Evolutionary conservation across 2,888 invertebrate species (phyloP).

Genomic region (Nineta flava): DNA sequence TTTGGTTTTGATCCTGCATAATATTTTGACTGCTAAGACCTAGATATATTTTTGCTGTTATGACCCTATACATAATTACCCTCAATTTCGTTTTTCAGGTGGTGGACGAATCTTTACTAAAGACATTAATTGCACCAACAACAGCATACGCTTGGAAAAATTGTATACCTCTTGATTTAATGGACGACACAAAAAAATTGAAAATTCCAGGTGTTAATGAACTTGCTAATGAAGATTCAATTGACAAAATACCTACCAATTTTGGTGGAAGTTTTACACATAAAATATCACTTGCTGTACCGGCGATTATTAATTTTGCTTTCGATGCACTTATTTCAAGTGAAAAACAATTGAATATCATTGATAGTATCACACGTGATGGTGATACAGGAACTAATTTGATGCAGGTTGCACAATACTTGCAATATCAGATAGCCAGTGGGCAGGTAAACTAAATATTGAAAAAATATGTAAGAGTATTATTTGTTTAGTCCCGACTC

Average conservation of each 20-base stretch:
- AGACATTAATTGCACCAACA: conserved; percentile 40
- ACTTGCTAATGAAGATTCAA: too few species aligned
- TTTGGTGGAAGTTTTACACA: too few species aligned
- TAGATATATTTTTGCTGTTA: too few species aligned
- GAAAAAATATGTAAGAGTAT: too few species aligned
- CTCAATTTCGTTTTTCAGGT: too few species aligned
- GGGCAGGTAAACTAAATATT: too few species aligned
- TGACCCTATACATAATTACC: too few species aligned
- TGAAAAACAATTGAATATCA: conserved; percentile 41
- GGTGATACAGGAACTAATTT: conserved; percentile 49
- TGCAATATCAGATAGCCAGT: too few species aligned
- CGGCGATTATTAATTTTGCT: conserved; percentile 24
- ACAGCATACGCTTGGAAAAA: conserved; percentile 40
- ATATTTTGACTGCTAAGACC: too few species aligned
- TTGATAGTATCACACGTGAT: conserved; percentile 57
- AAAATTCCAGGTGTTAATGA: conserved; percentile 1
- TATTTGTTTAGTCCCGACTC: too few species aligned
- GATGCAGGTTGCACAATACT: conserved; percentile 13
- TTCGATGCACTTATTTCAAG: conserved; percentile 39
- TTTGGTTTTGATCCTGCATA: too few species aligned
- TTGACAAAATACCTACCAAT: too few species aligned
- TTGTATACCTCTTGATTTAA: background rate
- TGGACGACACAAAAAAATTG: background rate
- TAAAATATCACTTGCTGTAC: conserved; percentile 17
- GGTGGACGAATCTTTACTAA: conserved; percentile 28